A percentile compares a stretch with the other conserved stretches of the same genome.
Conservation (phyloP, 2,797 vertebrate species). For the Allenopithecus nigroviridis region DNA sequence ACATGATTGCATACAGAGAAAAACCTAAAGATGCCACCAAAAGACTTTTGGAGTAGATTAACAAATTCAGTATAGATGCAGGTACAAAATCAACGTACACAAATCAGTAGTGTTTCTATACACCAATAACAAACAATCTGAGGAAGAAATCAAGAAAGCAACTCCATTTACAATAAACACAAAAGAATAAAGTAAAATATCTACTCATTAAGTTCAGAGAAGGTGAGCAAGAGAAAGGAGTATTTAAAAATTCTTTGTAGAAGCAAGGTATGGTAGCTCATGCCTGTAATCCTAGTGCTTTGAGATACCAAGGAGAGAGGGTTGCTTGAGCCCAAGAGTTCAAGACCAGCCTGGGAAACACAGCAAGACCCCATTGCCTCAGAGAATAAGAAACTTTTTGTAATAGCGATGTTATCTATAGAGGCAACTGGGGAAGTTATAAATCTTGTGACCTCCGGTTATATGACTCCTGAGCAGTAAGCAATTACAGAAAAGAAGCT, state of each 20-base stretch:
- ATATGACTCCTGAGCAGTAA: too few relatives aligned
- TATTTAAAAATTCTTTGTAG: background rate
- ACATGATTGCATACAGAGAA: background rate
- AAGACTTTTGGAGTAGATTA: background rate
- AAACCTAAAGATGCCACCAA: background rate
- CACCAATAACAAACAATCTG: background rate
- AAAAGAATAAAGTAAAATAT: background rate
- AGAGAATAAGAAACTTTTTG: background rate
- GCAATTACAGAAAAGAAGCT: too few relatives aligned
- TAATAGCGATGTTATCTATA: too few relatives aligned
- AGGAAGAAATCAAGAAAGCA: background rate
- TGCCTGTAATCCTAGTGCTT: background rate
- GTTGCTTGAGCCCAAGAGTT: background rate
- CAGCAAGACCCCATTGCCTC: background rate
- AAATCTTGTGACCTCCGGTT: too few relatives aligned
- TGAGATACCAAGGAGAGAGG: background rate
- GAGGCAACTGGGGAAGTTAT: too few relatives aligned
- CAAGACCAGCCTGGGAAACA: background rate
- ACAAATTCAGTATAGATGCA: background rate
- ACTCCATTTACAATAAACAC: background rate
- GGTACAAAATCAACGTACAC: background rate
- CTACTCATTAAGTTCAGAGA: background rate
- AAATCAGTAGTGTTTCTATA: background rate
- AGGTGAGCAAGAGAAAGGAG: background rate
- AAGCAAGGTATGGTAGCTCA: background rate